These are phyloP conservation scores for Darevskia nairensis DNA, from an alignment of 2,797 vertebrate genomes.

Conservation along the genomic window DNA sequence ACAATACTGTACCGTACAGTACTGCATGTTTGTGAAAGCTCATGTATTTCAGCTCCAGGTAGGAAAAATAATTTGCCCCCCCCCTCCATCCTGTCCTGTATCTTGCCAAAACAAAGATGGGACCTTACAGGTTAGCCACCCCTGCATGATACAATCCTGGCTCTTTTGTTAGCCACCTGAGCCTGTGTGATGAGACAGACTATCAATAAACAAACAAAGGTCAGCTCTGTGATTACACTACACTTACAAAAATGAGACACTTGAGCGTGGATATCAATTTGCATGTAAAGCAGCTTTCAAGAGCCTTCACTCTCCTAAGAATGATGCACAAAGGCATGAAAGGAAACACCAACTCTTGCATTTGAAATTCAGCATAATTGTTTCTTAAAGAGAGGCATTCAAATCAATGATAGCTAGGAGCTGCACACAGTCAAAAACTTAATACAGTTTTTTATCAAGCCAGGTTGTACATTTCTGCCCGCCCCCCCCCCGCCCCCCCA, in stretches of 20 bases:
- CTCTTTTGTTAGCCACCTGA: neutral
- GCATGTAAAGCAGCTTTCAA: neutral
- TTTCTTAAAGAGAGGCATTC: neutral
- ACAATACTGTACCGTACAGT: too few relatives aligned
- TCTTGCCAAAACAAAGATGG: too few relatives aligned
- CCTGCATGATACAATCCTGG: neutral
- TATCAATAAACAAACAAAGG: neutral
- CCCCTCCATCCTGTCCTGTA: too few relatives aligned
- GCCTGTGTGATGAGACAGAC: neutral
- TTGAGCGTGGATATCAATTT: conserved; percentile 6
- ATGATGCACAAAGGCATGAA: neutral
- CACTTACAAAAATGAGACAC: neutral
- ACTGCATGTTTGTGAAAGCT: too few relatives aligned
- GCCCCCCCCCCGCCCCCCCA: too few relatives aligned
- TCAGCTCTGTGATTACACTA: neutral
- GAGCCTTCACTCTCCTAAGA: neutral
- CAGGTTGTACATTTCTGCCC: too few relatives aligned
- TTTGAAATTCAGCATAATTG: neutral
- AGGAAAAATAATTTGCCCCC: too few relatives aligned
- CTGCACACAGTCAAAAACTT: neutral
- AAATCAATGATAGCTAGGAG: neutral
- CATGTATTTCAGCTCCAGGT: too few relatives aligned
- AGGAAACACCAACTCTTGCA: neutral
- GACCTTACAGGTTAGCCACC: too few relatives aligned
- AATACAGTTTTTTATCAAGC: neutral